Percentiles rank a stretch among this genome's conserved stretches.
phyloP scores from a whole-genome alignment of 2,113 vertebrate genomes.

The Poecilia latipinna region DNA sequence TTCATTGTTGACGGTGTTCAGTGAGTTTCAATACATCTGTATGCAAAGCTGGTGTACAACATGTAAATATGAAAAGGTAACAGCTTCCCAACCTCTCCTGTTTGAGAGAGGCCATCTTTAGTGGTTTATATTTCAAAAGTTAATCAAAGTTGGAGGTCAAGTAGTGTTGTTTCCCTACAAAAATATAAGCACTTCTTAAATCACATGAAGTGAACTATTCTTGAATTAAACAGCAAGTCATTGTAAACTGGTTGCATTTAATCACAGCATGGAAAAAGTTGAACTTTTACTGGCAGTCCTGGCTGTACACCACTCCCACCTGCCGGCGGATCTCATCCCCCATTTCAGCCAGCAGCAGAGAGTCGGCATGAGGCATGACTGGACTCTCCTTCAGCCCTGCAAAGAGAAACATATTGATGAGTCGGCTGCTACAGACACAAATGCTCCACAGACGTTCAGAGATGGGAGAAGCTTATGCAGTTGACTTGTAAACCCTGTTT shows the following conservation, averaged over 20 bases:
- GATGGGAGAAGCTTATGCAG: background rate
- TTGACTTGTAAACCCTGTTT: background rate
- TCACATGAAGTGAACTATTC: background rate
- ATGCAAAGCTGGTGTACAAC: background rate
- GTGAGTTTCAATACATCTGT: background rate
- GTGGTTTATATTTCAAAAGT: background rate
- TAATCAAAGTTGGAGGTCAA: background rate
- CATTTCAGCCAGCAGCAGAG: conserved; percentile 81
- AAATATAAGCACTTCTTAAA: background rate
- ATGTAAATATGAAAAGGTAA: background rate
- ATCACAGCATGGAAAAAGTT: background rate
- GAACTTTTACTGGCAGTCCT: conserved; percentile 71
- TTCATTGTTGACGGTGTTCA: background rate
- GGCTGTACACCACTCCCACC: conserved; percentile 81
- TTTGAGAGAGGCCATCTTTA: background rate
- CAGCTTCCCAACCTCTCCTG: background rate
- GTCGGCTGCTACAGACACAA: background rate
- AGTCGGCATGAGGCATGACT: conserved; percentile 82
- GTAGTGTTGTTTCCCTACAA: background rate
- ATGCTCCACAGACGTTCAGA: background rate
- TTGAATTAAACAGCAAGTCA: background rate
- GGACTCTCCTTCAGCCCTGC: conserved; percentile 87
- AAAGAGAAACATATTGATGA: background rate
- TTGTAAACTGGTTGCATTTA: background rate
- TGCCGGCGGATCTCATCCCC: conserved; percentile 83